Base-by-base conservation (phyloP, 2,888 invertebrate genomes). In the Hylaea fasciaria region DNA sequence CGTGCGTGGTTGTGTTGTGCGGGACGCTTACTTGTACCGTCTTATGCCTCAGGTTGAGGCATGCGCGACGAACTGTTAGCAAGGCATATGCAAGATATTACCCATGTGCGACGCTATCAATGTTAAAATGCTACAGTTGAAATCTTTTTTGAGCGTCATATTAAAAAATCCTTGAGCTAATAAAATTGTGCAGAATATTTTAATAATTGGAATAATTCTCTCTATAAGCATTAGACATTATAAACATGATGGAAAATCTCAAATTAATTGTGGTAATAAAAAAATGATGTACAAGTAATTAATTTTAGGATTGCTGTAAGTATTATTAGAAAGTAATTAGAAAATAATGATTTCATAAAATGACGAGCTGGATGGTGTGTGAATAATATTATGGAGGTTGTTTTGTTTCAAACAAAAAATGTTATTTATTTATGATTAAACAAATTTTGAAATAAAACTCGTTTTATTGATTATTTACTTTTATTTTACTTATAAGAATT, bases 391-490 rank as follows among this genome's bases (percentile, higher is more conserved):
- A 86, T 85, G 87, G 91, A 89, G 90, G 92, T 91, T 91, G 92
- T 90, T 91, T 91, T 91, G 92, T 91, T 92, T 82, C 91, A 90
- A 91, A 91, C 90, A 86, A 91, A 87, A 76, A 91, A 88, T 90
- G 91, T 91, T 92, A 92, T 92, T 92, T 92, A 92, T 92, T 92
- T 91, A 91, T 92, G 89, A 92, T 83, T 91, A 92, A 92, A 92
- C 85, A 83, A 90, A 86, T 90, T 92, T 92, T 91, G 93, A 77
- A 93, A 95, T 84, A 87, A 60, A 50, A 59, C 8, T 40, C 10
- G 46, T 68, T 79, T 79, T 62, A 53, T 40, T 62, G 12, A 46
- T n/a, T n/a, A 9, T 35, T 35, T n/a, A n/a, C n/a, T n/a, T n/a
- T n/a, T n/a, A n/a, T n/a, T n/a, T n/a, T n/a, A n/a, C n/a, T n/a